phyloP scores from a whole-genome alignment of 2,797 vertebrate species.

The Hoplostethus mediterraneus region DNA sequence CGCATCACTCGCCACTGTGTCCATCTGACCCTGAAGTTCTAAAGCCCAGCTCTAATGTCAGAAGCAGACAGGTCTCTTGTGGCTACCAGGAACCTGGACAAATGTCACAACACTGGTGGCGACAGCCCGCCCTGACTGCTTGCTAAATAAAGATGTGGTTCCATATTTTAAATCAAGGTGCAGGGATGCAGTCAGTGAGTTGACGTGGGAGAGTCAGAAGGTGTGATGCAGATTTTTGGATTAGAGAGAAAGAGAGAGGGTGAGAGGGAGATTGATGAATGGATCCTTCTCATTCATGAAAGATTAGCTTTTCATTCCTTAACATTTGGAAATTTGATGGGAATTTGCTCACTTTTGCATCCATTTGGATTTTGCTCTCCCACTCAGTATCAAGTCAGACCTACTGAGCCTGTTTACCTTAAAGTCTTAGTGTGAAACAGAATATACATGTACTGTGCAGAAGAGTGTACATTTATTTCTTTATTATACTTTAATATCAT shows the following conservation, averaged over 20 bases:
- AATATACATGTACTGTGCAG: slow-evolving; percentile 15
- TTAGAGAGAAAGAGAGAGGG: too few relatives aligned
- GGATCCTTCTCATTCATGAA: too few relatives aligned
- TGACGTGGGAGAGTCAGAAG: background rate
- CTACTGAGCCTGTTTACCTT: slow-evolving; percentile 15
- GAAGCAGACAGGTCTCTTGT: slow-evolving; percentile 56
- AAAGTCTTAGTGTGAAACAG: slow-evolving; percentile 20
- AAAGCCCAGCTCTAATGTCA: slow-evolving; percentile 64
- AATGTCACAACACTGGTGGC: slow-evolving; percentile 75
- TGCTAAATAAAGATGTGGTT: slow-evolving; percentile 77
- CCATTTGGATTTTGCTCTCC: slow-evolving; percentile 31
- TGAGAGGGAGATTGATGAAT: too few relatives aligned
- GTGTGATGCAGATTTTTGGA: slow-evolving; percentile 27
- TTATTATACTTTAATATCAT: slow-evolving; percentile 68
- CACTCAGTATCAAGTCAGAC: slow-evolving; percentile 7
- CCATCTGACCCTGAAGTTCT: slow-evolving; percentile 64
- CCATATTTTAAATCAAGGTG: slow-evolving; percentile 59
- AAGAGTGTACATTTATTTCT: slow-evolving; percentile 45
- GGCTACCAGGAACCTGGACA: slow-evolving; percentile 69
- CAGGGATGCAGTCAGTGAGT: slow-evolving; percentile 29
- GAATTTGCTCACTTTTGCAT: slow-evolving; percentile 18
- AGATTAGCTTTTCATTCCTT: background rate
- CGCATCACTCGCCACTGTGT: slow-evolving; percentile 51
- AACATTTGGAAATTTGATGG: slow-evolving; percentile 7
- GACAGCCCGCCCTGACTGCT: slow-evolving; percentile 74